phyloP scores from a whole-genome alignment of 2,113 vertebrate species.

The Marmota flaviventris region DNA sequence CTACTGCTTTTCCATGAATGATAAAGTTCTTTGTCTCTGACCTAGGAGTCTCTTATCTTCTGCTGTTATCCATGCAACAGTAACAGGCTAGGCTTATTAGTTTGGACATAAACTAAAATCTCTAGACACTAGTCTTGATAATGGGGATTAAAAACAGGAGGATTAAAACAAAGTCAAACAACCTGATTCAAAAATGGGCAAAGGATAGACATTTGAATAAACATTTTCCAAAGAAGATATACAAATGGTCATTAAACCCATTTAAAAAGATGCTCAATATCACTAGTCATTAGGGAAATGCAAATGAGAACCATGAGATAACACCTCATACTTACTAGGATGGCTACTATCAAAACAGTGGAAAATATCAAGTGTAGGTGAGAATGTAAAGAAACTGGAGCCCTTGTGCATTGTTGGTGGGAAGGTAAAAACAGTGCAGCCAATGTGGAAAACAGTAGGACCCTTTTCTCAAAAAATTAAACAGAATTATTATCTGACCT shows the following conservation, averaged over 20 bases:
- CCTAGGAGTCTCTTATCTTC: background rate
- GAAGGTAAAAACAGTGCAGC: background rate
- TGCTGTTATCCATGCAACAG: background rate
- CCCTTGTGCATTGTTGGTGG: background rate
- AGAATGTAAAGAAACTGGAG: background rate
- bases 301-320: background rate
- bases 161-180: background rate
- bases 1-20: background rate
- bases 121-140: background rate
- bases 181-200: background rate
- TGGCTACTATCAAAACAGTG: background rate
- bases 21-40: background rate
- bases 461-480: background rate
- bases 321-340: background rate
- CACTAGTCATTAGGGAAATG: background rate
- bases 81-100: background rate
- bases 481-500: background rate
- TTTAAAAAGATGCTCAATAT: background rate
- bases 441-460: background rate
- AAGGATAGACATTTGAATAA: background rate
- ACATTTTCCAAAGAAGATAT: background rate
- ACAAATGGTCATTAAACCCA: background rate
- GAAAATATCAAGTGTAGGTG: background rate
- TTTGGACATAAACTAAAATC: background rate
- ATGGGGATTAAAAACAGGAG: background rate